phyloP scores from a whole-genome alignment of 2,113 vertebrate genomes.

The Gadus macrocephalus region DNA sequence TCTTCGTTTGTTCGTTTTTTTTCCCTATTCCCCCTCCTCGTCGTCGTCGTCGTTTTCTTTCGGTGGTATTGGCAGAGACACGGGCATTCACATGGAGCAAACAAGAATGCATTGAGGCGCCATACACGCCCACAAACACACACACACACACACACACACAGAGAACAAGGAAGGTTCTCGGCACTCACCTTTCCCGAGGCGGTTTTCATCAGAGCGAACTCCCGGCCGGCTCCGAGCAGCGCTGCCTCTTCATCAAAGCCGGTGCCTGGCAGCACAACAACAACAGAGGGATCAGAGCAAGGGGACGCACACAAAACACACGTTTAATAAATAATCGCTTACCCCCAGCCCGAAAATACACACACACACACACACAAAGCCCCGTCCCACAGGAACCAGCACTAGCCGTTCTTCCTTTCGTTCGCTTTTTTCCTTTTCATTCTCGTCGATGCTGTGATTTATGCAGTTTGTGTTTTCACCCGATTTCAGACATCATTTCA shows the following conservation, averaged over 20 bases:
- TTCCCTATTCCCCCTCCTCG: too few species aligned
- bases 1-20: too few species aligned
- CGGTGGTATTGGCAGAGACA: too few species aligned
- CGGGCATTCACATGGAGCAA: too few species aligned
- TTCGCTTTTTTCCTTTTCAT: background rate
- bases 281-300: background rate
- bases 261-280: conserved; percentile 77
- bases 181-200: conserved; percentile 90
- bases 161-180: background rate
- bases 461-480: too few species aligned
- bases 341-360: too few species aligned
- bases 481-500: too few species aligned
- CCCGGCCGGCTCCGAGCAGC: conserved; percentile 92
- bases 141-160: background rate
- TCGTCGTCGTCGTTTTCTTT: too few species aligned
- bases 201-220: conserved; percentile 98
- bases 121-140: conserved; percentile 5
- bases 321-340: too few species aligned
- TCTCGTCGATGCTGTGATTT: too few species aligned
- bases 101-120: background rate
- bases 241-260: conserved; percentile 98
- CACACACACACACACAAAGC: background rate
- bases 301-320: conserved; percentile 16
- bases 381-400: too few species aligned
- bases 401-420: background rate